These are phyloP conservation scores for Cerastoderma edule DNA, from an alignment of 2,888 invertebrate species.

Conservation along the genomic window DNA sequence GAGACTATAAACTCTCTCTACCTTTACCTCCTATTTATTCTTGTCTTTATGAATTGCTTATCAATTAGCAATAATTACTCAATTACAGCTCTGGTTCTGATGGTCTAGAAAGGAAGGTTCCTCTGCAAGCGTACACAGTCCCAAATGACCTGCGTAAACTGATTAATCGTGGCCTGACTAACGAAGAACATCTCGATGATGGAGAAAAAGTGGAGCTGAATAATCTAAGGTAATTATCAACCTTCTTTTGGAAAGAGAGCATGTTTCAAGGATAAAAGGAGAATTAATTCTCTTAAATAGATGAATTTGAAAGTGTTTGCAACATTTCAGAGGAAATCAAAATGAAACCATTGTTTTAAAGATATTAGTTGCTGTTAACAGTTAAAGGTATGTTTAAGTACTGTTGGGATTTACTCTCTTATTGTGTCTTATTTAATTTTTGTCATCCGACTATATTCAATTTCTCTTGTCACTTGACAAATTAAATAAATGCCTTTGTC, in stretches of 20 bases:
- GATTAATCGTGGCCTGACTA: conserved; percentile 67
- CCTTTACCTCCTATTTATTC: not conserved
- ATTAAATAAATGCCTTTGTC: too few relatives aligned
- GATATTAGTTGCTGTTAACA: not conserved
- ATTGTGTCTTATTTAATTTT: too few relatives aligned
- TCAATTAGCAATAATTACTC: not conserved
- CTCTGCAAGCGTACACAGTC: conserved; percentile 56
- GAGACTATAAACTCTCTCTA: not conserved
- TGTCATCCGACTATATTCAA: too few relatives aligned
- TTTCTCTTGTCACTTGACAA: too few relatives aligned
- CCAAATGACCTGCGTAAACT: conserved; percentile 60
- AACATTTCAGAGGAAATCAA: not conserved
- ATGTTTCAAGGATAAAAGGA: too few relatives aligned
- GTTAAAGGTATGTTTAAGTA: not conserved
- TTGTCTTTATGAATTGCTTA: not conserved
- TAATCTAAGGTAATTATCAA: conserved; percentile 53
- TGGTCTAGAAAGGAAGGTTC: conserved; percentile 59
- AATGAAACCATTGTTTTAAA: not conserved
- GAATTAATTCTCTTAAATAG: too few relatives aligned
- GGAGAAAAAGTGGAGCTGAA: conserved; percentile 59
- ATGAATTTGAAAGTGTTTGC: not conserved
- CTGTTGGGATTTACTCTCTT: too few relatives aligned
- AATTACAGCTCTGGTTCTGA: conserved; percentile 36
- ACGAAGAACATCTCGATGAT: conserved; percentile 46
- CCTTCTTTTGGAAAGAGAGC: not conserved